These are phyloP conservation scores for Amniataba percoides DNA, from an alignment of 2,797 vertebrate genomes.

Conservation along the genomic window DNA sequence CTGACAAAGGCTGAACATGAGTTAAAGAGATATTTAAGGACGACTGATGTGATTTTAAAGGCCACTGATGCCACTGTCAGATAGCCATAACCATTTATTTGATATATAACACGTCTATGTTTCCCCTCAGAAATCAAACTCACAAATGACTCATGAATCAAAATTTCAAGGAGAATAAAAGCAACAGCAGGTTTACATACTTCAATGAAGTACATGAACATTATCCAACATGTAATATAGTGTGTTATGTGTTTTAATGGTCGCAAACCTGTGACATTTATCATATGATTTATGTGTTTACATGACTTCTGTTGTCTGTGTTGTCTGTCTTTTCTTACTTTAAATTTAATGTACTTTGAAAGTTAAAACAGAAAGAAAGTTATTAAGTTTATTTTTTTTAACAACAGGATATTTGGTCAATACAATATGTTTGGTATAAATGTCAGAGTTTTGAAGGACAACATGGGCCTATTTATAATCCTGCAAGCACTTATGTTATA, in stretches of 20 bases:
- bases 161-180: neutral
- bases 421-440: neutral
- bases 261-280: neutral
- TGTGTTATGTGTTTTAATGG: neutral
- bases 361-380: neutral
- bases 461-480: neutral
- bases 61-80: neutral
- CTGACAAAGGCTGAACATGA: neutral
- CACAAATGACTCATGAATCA: neutral
- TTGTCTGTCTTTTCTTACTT: neutral
- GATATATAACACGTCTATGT: neutral
- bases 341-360: neutral
- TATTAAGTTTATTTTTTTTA: neutral
- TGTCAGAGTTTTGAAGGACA: neutral
- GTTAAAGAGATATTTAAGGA: neutral
- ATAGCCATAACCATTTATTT: neutral
- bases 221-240: neutral
- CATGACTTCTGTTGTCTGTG: neutral
- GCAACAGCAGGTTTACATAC: neutral
- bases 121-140: neutral
- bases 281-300: neutral
- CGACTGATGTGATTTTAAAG: slow-evolving; percentile 2
- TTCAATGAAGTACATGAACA: neutral
- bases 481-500: neutral
- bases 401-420: neutral